Conservation (phyloP, 1,140 invertebrate species). For the Agrilus planipennis region DNA sequence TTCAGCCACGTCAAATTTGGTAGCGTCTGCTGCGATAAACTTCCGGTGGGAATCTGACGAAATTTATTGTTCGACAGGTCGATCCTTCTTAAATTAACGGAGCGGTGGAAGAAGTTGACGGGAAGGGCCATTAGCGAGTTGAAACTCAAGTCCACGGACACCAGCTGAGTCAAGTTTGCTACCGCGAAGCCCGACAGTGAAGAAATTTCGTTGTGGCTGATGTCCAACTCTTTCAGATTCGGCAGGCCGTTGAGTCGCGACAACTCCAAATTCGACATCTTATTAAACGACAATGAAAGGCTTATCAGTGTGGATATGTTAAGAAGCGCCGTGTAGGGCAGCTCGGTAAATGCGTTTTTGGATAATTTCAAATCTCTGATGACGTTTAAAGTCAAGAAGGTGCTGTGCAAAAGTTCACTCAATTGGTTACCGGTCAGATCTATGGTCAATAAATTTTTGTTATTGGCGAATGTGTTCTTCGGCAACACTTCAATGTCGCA, state of each 20-base stretch:
- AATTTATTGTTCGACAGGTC: constrained; percentile 74
- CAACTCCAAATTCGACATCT: constrained; percentile 58
- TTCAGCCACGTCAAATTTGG: constrained; percentile 63
- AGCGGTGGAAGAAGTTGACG: constrained; percentile 67
- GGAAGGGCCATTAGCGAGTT: constrained; percentile 66
- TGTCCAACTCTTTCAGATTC: constrained; percentile 59
- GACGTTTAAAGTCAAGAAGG: constrained; percentile 55
- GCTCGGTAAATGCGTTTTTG: constrained; percentile 55
- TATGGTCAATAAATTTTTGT: constrained; percentile 59
- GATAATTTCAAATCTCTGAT: constrained; percentile 64
- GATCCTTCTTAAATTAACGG: constrained; percentile 54
- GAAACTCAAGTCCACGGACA: constrained; percentile 60
- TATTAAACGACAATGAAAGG: constrained; percentile 58
- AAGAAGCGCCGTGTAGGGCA: constrained; percentile 65
- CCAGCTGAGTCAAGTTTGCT: constrained; percentile 56
- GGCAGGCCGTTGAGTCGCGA: constrained; percentile 60
- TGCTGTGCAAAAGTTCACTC: constrained; percentile 47
- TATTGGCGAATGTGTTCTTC: constrained; percentile 55
- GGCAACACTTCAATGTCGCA: constrained; percentile 55
- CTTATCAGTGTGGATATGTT: constrained; percentile 61
- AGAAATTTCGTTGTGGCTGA: constrained; percentile 63
- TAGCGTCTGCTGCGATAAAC: constrained; percentile 61
- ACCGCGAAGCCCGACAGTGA: constrained; percentile 64
- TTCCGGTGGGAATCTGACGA: constrained; percentile 65
- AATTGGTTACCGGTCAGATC: constrained; percentile 58